These are phyloP conservation scores for Drosophila lacteicornis DNA, from an alignment of 1,140 invertebrate genomes.

Conservation along the genomic window DNA sequence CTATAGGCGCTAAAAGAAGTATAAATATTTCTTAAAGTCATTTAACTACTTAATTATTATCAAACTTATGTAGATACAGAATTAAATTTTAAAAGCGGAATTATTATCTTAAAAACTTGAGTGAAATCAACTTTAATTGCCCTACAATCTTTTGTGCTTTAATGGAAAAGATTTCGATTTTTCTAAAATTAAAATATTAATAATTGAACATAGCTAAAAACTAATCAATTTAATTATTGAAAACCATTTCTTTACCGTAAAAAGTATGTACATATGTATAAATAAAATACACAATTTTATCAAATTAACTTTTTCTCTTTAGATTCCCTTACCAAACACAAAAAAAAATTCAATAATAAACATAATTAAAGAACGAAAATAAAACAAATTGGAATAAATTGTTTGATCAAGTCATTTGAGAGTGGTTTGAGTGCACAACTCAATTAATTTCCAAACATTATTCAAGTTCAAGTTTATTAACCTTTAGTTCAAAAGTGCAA, in stretches of 20 bases:
- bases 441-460: constrained; percentile 62
- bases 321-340: neutral
- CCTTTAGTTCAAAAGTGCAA: constrained; percentile 57
- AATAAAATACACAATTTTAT: constrained; percentile 9
- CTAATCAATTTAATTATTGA: no score
- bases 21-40: no score
- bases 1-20: no score
- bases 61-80: no score
- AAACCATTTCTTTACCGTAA: neutral
- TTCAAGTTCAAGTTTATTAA: constrained; percentile 77
- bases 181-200: no score
- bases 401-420: constrained; percentile 29
- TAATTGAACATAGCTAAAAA: no score
- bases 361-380: constrained; percentile 34
- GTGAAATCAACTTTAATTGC: no score
- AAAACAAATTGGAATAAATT: constrained; percentile 40
- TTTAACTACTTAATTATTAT: no score
- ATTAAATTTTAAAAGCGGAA: neutral
- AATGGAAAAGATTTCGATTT: no score
- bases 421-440: constrained; percentile 46
- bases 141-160: no score
- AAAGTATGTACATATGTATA: neutral
- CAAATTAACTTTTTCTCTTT: neutral
- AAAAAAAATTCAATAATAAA: constrained; percentile 16
- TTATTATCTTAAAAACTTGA: neutral